Conservation (phyloP, 2,113 vertebrate species). For the Antechinus stuartii region DNA sequence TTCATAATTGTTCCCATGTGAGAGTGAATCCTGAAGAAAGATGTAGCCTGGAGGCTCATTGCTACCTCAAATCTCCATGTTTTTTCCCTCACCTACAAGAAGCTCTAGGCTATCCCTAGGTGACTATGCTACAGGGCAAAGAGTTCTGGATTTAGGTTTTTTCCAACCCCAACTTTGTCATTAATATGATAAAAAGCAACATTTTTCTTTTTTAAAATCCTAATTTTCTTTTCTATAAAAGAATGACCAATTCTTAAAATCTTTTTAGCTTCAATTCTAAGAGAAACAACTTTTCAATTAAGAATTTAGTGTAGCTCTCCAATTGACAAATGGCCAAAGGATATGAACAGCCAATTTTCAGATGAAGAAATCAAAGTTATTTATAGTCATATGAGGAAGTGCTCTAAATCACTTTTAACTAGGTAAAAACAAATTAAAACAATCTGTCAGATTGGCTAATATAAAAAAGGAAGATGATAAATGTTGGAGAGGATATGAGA, state of each 20-base stretch:
- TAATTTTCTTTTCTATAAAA: neutral
- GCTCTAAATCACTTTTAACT: no score
- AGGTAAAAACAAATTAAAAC: no score
- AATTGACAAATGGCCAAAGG: no score
- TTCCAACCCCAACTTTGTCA: neutral
- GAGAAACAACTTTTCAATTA: neutral
- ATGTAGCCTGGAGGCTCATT: neutral
- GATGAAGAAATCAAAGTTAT: no score
- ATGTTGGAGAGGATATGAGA: no score
- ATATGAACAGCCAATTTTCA: no score
- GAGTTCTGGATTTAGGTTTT: neutral
- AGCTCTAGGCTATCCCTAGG: neutral
- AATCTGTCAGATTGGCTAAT: no score
- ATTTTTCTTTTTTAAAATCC: neutral
- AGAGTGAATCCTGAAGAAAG: no score
- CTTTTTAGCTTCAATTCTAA: neutral
- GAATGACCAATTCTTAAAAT: neutral
- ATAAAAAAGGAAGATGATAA: no score
- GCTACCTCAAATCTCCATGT: neutral
- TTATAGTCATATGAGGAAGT: no score
- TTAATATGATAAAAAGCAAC: neutral
- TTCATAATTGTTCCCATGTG: neutral
- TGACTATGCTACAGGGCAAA: neutral
- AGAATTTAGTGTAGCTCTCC: neutral
- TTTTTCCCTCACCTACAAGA: neutral